Evolutionary conservation across 2,888 invertebrate species (phyloP), one percentile per base, ranked within the genome.

Genomic region (Drosophila buzzatii): DNA sequence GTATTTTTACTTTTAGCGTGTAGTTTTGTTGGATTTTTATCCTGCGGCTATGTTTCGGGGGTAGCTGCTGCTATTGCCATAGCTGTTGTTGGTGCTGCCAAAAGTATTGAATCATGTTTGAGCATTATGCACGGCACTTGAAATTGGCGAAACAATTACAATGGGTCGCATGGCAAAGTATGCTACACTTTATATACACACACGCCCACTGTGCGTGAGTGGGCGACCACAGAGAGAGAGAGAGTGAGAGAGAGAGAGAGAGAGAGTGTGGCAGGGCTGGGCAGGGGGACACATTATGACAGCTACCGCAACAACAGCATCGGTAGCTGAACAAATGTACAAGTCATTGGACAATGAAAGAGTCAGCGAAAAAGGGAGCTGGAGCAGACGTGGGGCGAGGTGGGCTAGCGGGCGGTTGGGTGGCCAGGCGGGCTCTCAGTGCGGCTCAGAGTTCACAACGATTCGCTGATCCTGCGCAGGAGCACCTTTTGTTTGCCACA

Each of bases 71-170:
- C 9, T 44, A 63, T n/a, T 47, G 20, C 39, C 39, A 39, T 16
- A 16, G 41, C 42, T 58, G 35, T 37, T 49, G 41, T 35, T 39
- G 59, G 41, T 52, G 35, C 9, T 60, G 66, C 23, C 71, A 60
- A 85, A 85, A 81, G 83, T 85, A 86, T 86, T 86, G 85, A 86
- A 86, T 86, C 85, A 88, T 88, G 88, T 88, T 83, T 81, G 69
- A 72, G 78, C 85, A 86, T 86, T 86, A 86, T 86, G 85, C 88
- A 86, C 76, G 85, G 81, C 83, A 85, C 85, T 86, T 85, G 81
- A 85, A 88, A 88, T 86, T 85, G 85, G 85, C 88, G 88, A 86
- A 86, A 88, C 85, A 86, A 86, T 88, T 86, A 86, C 87, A 85
- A 72, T 72, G 70, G 55, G 41, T 39, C 74, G 73, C 33, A 51